These are phyloP conservation scores for Galerucella calmariensis DNA, from an alignment of 2,888 invertebrate species.

Conservation along the genomic window DNA sequence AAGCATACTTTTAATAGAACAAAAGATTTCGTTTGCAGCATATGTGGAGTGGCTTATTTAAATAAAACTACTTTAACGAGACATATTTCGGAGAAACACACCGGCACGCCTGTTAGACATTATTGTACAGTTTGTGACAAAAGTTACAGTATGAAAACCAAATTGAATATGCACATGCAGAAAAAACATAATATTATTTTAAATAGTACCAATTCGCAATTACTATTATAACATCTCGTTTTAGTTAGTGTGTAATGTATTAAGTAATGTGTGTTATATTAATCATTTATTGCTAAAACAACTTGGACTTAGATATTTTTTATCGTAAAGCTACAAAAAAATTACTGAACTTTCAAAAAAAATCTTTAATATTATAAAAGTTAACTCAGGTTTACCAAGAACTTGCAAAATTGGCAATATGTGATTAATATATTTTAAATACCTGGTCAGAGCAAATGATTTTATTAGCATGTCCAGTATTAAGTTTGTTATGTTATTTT, in stretches of 20 bases:
- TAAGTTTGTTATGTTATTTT: background rate
- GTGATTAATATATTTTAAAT: background rate
- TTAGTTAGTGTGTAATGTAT: background rate
- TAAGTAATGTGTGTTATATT: background rate
- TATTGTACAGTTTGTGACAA: constrained; percentile 42
- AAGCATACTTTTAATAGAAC: constrained; percentile 40
- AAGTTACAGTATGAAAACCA: constrained; percentile 43
- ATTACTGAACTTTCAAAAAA: background rate
- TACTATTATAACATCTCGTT: constrained; percentile 10
- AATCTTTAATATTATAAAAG: background rate
- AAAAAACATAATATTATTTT: constrained; percentile 41
- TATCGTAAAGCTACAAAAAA: background rate
- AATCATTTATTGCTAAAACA: background rate
- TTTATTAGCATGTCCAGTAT: background rate
- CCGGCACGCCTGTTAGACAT: constrained; percentile 35
- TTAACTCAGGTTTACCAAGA: background rate
- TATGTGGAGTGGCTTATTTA: constrained; percentile 40
- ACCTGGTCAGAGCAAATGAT: constrained; percentile 3
- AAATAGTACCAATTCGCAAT: constrained; percentile 29
- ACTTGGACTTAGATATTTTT: background rate
- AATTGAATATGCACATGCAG: constrained; percentile 40
- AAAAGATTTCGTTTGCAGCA: constrained; percentile 40
- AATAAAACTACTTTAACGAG: constrained; percentile 43
- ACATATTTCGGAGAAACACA: constrained; percentile 42
- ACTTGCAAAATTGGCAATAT: background rate